Conservation (phyloP, 2,113 vertebrate genomes). For the Gnathonemus longibarbis region DNA sequence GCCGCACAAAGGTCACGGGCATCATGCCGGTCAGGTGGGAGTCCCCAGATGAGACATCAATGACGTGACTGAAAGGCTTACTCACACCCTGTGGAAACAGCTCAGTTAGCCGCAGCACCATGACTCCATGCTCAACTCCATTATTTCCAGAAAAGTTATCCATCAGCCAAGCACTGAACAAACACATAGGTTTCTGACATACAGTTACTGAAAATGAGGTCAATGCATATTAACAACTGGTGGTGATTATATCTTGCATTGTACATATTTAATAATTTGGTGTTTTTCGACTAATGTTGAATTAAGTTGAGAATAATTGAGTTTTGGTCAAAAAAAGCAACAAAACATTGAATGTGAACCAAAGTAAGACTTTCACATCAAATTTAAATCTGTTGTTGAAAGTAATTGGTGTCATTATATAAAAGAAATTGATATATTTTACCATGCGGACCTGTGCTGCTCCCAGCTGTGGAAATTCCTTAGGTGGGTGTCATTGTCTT, state of each 20-base stretch:
- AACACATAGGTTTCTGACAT: not conserved
- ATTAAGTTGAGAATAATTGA: not conserved
- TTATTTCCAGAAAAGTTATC: not conserved
- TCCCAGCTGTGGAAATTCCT: not conserved
- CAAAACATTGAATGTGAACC: not conserved
- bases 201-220: not conserved
- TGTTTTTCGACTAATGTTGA: not conserved
- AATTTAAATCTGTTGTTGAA: not conserved
- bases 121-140: not conserved
- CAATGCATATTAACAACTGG: not conserved
- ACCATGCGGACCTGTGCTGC: not conserved
- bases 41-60: not conserved
- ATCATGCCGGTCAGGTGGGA: not conserved
- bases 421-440: not conserved
- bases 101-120: not conserved
- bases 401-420: not conserved
- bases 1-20: not conserved
- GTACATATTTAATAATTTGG: not conserved
- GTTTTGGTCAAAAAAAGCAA: not conserved
- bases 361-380: not conserved
- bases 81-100: not conserved
- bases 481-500: not conserved
- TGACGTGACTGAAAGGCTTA: not conserved
- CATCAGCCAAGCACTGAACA: not conserved
- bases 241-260: not conserved